Conservation (phyloP, 1,140 invertebrate species). For the Drosophila murphyi region DNA sequence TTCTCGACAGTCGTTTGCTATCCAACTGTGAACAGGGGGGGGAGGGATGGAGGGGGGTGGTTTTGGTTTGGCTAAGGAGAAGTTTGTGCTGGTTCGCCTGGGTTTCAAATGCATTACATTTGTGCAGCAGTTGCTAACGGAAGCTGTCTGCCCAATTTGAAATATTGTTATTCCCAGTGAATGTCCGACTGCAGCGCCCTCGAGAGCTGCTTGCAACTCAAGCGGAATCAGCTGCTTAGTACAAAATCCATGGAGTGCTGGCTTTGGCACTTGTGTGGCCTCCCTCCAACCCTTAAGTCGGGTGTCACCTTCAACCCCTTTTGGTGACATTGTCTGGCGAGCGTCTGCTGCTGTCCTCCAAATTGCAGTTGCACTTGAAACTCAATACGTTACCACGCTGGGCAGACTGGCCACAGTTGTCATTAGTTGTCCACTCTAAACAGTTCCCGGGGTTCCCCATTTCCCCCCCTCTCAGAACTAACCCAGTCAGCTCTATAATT, state of each 20-base stretch:
- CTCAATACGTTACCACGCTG: constrained; percentile 41
- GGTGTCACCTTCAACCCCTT: not conserved
- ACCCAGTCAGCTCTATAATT: constrained; percentile 72
- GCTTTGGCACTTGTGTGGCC: constrained; percentile 56
- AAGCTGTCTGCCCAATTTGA: constrained; percentile 66
- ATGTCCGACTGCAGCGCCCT: constrained; percentile 22
- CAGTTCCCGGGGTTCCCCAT: not conserved
- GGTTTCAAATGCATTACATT: constrained; percentile 69
- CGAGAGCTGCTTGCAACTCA: constrained; percentile 11
- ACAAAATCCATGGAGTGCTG: constrained; percentile 16
- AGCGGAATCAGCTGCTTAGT: constrained; percentile 21
- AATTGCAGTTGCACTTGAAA: constrained; percentile 54
- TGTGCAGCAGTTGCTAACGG: constrained; percentile 38
- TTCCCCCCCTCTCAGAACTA: not conserved
- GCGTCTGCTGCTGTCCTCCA: constrained; percentile 35
- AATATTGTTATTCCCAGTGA: constrained; percentile 68
- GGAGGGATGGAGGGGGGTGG: too few species aligned
- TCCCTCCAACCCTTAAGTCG: constrained; percentile 15
- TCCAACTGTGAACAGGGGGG: constrained; percentile 12
- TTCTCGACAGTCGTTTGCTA: constrained; percentile 32
- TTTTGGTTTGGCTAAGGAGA: not conserved
- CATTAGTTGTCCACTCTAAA: not conserved
- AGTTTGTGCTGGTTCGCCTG: constrained; percentile 47
- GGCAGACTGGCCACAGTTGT: constrained; percentile 18
- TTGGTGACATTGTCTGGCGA: constrained; percentile 35